Evolutionary conservation across 2,797 vertebrate species (phyloP), one percentile per base, ranked within the genome.

Genomic region (Xenentodon cancila): DNA sequence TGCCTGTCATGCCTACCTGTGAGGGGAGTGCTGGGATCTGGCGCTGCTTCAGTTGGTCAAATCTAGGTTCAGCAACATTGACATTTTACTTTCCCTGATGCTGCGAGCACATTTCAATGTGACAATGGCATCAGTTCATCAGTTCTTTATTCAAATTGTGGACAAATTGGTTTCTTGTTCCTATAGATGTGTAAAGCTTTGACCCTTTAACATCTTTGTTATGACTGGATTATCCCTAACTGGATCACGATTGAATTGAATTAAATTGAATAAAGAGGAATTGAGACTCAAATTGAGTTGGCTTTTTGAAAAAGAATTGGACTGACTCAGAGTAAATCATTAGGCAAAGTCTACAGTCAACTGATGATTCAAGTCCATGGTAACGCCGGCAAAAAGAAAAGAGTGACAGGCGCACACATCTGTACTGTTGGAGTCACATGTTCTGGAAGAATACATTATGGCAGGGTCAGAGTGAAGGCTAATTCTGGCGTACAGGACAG

Each of bases 391-490:
- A 30, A 30, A 30, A 30, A 30, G 30, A 30, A 30, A 5, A 20
- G n/a, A 61, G 32, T 32, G 49, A 56, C 25, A 2, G 9, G 11
- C 61, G 57, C 0, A 1, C 59, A 42, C 21, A 40, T 58, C 59
- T 56, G 57, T 53, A n/a, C 68, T 56, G 37, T 32, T 30, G 30
- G 43, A 53, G 37, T 11, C 42, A 50, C 18, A 49, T 61, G 42
- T 65, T 40, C 15, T 51, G 46, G 42, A 58, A 53, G 61, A 61
- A 71, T 43, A 51, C 17, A 43, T 74, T 66, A 59, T 27, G 45
- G 63, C 42, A n/a, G 54, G 58, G 58, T 75, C 40, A 45, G 19
- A 46, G 15, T 18, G 9, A 59, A 79, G 71, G 82, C 82, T 84
- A 80, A 77, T 87, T 77, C 67, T 57, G 64, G 44, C 16, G 18